Evolutionary conservation across 2,113 vertebrate species (phyloP).

Genomic region (Tachysurus fulvidraco): DNA sequence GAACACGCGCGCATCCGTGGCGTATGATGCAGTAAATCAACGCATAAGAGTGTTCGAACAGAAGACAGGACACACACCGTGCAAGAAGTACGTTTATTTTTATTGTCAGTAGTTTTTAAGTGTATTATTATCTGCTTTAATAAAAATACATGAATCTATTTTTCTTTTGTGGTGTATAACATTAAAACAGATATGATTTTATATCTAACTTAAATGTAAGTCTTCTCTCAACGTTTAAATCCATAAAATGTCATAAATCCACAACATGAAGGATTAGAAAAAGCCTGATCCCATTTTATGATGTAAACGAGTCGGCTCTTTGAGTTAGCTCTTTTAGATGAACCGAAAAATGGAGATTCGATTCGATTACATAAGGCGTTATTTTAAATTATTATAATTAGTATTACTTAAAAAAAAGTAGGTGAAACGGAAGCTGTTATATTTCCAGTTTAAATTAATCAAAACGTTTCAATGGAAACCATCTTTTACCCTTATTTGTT

Average conservation of each 20-base stretch:
- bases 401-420: neutral
- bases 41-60: constrained; percentile 85
- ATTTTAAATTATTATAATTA: neutral
- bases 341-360: neutral
- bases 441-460: too few relatives aligned
- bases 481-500: neutral
- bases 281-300: neutral
- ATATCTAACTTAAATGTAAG: neutral
- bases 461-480: neutral
- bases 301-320: neutral
- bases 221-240: neutral
- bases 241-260: neutral
- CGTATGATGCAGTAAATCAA: constrained; percentile 83
- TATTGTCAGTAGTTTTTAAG: neutral
- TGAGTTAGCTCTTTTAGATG: neutral
- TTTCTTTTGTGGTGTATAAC: neutral
- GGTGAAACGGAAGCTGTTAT: neutral
- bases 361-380: neutral
- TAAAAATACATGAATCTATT: neutral
- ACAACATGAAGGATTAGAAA: neutral
- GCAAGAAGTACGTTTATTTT: constrained; percentile 80
- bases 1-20: constrained; percentile 79
- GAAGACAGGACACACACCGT: constrained; percentile 86
- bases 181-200: neutral
- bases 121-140: neutral